These are phyloP conservation scores for Synanthedon formicaeformis DNA, from an alignment of 2,888 invertebrate species.

Conservation along the genomic window DNA sequence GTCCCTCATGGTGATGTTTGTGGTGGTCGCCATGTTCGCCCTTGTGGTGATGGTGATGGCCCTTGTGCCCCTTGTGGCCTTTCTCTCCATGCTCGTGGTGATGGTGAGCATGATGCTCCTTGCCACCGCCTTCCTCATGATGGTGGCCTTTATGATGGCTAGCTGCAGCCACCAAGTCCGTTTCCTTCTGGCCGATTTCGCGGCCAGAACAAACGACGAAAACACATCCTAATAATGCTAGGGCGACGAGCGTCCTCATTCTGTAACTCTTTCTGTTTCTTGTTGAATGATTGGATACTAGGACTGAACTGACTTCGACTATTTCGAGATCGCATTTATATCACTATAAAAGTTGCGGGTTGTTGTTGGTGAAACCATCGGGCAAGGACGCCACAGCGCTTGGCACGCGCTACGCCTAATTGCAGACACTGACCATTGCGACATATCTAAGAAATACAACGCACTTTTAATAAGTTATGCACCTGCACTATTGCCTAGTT, in stretches of 20 bases:
- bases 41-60: constrained; percentile 81
- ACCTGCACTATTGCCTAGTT: neutral
- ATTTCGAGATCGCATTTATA: constrained; percentile 55
- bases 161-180: constrained; percentile 64
- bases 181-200: constrained; percentile 38
- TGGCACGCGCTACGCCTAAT: constrained; percentile 46
- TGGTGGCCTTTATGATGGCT: constrained; percentile 60
- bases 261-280: constrained; percentile 21
- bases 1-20: constrained; percentile 81
- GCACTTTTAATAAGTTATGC: neutral
- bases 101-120: constrained; percentile 76
- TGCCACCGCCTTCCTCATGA: constrained; percentile 77
- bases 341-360: constrained; percentile 45
- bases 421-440: constrained; percentile 41
- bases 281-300: constrained; percentile 47
- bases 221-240: constrained; percentile 38
- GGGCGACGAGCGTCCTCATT: constrained; percentile 50
- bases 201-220: constrained; percentile 42
- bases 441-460: constrained; percentile 28
- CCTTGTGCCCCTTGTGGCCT: constrained; percentile 82
- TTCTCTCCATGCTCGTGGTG: constrained; percentile 79
- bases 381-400: constrained; percentile 53
- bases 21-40: constrained; percentile 82
- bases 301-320: constrained; percentile 44
- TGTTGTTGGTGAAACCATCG: constrained; percentile 60